Conservation (phyloP, 2,888 invertebrate genomes). For the Microdon myrmicae region DNA sequence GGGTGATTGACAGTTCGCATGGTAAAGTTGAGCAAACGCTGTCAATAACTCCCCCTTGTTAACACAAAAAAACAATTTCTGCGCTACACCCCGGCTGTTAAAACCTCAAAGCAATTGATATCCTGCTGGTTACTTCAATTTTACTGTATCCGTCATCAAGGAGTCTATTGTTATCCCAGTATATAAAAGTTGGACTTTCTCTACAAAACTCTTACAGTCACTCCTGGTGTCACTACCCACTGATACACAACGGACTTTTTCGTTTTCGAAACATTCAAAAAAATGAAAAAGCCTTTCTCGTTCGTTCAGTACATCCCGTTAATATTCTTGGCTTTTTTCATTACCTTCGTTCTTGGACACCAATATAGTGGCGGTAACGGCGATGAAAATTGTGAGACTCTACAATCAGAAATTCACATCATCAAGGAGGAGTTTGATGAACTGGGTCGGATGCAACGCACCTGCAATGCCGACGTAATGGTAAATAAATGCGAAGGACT, state of each 20-base stretch:
- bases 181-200: conserved; percentile 32
- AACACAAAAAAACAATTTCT: conserved; percentile 48
- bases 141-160: conserved; percentile 16
- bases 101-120: conserved; percentile 40
- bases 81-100: conserved; percentile 33
- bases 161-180: conserved; percentile 16
- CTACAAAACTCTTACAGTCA: conserved; percentile 22
- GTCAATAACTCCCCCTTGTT: conserved; percentile 11
- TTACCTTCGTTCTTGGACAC: conserved; percentile 39
- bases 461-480: conserved; percentile 88
- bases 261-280: no score
- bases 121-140: conserved; percentile 42
- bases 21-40: conserved; percentile 5
- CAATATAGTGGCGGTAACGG: conserved; percentile 61
- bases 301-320: conserved; percentile 25
- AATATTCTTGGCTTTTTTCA: conserved; percentile 29
- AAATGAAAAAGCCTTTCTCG: conserved; percentile 21
- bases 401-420: conserved; percentile 86
- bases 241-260: neutral
- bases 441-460: conserved; percentile 82
- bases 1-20: conserved; percentile 30
- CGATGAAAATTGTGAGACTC: conserved; percentile 86
- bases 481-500: conserved; percentile 95
- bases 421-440: conserved; percentile 94
- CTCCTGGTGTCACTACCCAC: conserved; percentile 13